These are phyloP conservation scores for Spatula clypeata DNA, from an alignment of 2,797 vertebrate species.

Conservation along the genomic window DNA sequence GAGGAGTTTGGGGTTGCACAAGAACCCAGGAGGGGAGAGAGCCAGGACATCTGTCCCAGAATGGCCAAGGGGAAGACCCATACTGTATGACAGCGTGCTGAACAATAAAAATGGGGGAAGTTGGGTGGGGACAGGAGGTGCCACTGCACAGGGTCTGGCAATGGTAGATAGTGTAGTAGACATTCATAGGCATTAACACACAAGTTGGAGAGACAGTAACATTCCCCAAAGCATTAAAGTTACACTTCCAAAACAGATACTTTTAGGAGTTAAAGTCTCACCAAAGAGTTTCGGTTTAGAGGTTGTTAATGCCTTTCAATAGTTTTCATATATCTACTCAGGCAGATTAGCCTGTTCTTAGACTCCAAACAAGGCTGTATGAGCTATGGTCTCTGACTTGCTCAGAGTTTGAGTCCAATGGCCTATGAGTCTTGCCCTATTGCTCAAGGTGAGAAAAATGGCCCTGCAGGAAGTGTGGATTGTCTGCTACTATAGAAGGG, in stretches of 20 bases:
- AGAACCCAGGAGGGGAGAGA: too few species aligned
- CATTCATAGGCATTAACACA: not conserved
- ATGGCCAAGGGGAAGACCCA: too few species aligned
- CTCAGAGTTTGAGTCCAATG: not conserved
- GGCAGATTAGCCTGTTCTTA: not conserved
- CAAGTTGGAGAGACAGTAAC: not conserved
- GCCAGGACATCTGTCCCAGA: too few species aligned
- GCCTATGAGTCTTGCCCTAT: accelerated
- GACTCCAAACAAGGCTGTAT: not conserved
- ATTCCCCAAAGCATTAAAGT: not conserved
- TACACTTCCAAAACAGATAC: not conserved
- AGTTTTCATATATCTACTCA: not conserved
- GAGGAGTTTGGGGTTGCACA: too few species aligned
- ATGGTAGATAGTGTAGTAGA: not conserved
- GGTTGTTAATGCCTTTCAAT: not conserved
- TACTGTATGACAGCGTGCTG: too few species aligned
- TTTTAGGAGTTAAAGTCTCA: not conserved
- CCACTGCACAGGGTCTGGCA: too few species aligned
- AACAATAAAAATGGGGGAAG: too few species aligned
- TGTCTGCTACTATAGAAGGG: not conserved
- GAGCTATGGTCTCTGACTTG: not conserved
- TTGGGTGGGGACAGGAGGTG: too few species aligned
- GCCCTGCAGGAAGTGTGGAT: not conserved
- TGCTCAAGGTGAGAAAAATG: not conserved
- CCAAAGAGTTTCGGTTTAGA: not conserved